Conservation (phyloP, 1,140 invertebrate genomes). For the Metopolophium dirhodum region DNA sequence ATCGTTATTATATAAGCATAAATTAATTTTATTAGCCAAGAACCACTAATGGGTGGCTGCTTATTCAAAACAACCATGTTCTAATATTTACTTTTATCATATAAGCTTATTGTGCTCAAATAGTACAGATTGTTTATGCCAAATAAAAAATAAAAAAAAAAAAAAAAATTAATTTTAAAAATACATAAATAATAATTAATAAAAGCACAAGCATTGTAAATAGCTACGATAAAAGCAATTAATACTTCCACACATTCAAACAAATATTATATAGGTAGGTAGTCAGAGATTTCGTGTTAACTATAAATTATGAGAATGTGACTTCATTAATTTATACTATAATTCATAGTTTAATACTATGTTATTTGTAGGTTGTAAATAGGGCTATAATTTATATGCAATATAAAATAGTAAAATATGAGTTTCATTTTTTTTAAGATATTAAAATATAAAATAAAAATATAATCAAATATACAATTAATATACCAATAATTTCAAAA, state of each 20-base stretch:
- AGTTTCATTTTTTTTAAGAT: background rate
- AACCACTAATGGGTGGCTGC: too few species aligned
- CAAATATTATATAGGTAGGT: background rate
- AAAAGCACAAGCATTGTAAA: conserved; percentile 12
- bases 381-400: background rate
- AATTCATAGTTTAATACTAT: background rate
- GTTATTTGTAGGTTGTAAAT: background rate
- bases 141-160: too few species aligned
- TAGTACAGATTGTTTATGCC: too few species aligned
- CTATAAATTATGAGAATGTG: background rate
- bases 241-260: background rate
- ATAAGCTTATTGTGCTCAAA: too few species aligned
- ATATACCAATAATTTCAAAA: background rate
- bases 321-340: background rate
- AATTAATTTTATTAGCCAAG: too few species aligned
- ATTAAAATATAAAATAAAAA: background rate
- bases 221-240: background rate
- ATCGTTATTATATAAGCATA: background rate
- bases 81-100: too few species aligned
- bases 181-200: background rate
- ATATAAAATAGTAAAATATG: background rate
- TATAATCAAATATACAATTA: background rate
- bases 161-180: too few species aligned
- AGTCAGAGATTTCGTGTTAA: conserved; percentile 2
- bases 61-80: too few species aligned